phyloP scores from a whole-genome alignment of 2,113 vertebrate genomes.

The Sterna hirundo region DNA sequence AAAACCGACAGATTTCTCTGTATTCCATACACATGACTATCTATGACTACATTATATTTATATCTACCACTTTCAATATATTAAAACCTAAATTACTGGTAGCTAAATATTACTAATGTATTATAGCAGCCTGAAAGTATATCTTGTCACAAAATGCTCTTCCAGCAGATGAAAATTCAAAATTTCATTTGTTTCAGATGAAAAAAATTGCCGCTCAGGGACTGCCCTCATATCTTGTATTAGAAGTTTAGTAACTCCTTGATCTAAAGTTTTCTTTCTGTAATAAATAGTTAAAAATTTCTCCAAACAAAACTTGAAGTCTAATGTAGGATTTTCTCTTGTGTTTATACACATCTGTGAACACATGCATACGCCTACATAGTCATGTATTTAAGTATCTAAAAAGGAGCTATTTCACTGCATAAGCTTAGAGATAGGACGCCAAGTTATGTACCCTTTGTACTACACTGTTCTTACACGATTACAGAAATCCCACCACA shows the following conservation, averaged over 20 bases:
- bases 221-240: not conserved
- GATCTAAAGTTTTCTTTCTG: not conserved
- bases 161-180: not conserved
- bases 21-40: not conserved
- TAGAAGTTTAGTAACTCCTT: not conserved
- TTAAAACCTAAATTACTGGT: conserved; percentile 2
- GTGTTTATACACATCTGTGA: not conserved
- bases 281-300: not conserved
- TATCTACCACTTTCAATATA: not conserved
- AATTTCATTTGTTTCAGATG: not conserved
- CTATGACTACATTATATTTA: not conserved
- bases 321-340: not conserved
- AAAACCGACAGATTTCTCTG: conserved; percentile 1
- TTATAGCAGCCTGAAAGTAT: not conserved
- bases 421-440: not conserved
- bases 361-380: not conserved
- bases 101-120: not conserved
- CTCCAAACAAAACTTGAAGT: not conserved
- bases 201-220: not conserved
- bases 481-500: not conserved
- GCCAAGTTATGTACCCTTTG: not conserved
- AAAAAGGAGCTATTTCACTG: not conserved
- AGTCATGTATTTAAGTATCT: not conserved
- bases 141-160: not conserved
- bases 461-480: not conserved